These are phyloP conservation scores for Grammomys surdaster DNA, from an alignment of 2,113 vertebrate species.

Conservation along the genomic window DNA sequence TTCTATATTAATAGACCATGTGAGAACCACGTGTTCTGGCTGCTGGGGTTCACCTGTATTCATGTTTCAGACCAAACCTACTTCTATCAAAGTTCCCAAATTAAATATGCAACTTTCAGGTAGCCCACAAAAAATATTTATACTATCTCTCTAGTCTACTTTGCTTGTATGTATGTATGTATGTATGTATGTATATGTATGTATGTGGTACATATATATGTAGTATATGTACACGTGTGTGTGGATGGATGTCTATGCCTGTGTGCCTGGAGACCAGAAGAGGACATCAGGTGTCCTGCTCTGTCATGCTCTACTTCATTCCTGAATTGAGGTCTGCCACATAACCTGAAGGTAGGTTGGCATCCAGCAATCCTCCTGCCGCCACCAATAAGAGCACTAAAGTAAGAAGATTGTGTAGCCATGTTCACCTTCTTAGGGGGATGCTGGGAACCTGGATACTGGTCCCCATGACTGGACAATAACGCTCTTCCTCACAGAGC, in stretches of 20 bases:
- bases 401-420: not conserved
- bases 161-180: not conserved
- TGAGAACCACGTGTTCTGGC: not conserved
- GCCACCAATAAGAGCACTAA: not conserved
- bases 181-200: not conserved
- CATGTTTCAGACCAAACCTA: not conserved
- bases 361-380: not conserved
- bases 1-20: not conserved
- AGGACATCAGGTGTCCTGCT: not conserved
- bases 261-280: not conserved
- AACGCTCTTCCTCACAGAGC: not conserved
- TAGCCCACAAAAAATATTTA: slow-evolving; percentile 3
- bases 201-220: not conserved
- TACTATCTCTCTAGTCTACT: not conserved
- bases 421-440: not conserved
- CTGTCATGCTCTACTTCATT: not conserved
- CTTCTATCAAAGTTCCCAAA: not conserved
- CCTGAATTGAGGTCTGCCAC: not conserved
- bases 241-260: not conserved
- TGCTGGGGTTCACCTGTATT: slow-evolving; percentile 1
- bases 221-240: not conserved
- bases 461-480: not conserved
- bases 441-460: not conserved
- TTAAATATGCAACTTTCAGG: slow-evolving; percentile 44
- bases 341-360: not conserved